Conservation (phyloP, 2,113 vertebrate species). For the Desmodus rotundus region DNA sequence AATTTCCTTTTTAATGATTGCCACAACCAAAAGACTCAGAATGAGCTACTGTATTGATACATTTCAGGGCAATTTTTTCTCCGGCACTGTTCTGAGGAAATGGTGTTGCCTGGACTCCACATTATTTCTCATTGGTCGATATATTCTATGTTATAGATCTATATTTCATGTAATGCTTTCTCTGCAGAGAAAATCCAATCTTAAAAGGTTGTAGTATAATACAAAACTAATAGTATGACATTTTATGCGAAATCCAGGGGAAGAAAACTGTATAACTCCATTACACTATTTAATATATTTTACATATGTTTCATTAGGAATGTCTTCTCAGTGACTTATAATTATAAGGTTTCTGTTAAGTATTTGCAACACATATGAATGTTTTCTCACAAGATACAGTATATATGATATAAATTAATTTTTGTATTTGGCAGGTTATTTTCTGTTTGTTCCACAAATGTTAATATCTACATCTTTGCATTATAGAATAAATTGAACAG, state of each 20-base stretch:
- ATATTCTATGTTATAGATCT: conserved; percentile 36
- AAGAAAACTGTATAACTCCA: conserved; percentile 5
- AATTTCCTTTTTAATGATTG: conserved; percentile 45
- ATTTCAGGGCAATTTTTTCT: conserved; percentile 41
- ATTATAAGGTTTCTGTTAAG: background rate
- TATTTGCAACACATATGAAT: background rate
- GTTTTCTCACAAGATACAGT: background rate
- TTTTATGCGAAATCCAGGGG: conserved; percentile 16
- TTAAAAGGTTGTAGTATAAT: conserved; percentile 15
- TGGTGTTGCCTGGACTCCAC: conserved; percentile 23
- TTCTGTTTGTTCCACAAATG: background rate
- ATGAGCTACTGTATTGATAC: background rate
- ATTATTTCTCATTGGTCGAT: conserved; percentile 48
- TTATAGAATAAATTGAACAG: background rate
- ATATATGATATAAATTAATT: background rate
- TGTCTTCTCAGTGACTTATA: background rate
- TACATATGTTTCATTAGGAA: background rate
- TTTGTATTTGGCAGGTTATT: background rate
- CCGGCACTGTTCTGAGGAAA: conserved; percentile 36
- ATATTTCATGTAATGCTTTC: conserved; percentile 60
- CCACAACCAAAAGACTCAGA: conserved; percentile 15
- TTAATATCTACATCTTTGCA: background rate
- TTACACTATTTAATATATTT: background rate
- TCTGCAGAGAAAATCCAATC: conserved; percentile 51
- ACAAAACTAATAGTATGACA: conserved; percentile 26